These are phyloP conservation scores for Neoarius graeffei DNA, from an alignment of 2,113 vertebrate genomes.

Conservation along the genomic window DNA sequence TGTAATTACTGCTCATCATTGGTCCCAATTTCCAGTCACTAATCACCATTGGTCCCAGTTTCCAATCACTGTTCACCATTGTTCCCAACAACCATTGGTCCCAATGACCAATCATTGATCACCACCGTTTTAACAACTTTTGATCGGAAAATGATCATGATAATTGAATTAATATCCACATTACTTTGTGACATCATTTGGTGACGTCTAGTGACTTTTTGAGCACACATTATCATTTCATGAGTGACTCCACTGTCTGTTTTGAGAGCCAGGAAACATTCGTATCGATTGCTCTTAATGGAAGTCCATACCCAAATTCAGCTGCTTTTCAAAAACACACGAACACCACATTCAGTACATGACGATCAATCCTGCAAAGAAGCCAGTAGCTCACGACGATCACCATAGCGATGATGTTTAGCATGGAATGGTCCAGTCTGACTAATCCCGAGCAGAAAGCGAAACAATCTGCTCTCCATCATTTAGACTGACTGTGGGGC, in stretches of 20 bases:
- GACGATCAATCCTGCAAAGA: neutral
- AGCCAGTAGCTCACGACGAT: neutral
- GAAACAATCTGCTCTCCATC: slow-evolving; percentile 6
- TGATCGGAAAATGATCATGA: neutral
- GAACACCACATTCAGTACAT: neutral
- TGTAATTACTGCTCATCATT: neutral
- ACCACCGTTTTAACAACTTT: neutral
- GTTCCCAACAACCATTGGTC: neutral
- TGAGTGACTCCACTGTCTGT: neutral
- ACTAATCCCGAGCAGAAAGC: slow-evolving; percentile 48
- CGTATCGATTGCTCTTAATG: neutral
- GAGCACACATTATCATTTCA: neutral
- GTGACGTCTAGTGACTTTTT: neutral
- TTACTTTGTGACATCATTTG: neutral
- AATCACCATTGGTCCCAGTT: neutral
- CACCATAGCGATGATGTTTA: neutral
- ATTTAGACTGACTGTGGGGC: neutral
- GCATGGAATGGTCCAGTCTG: neutral
- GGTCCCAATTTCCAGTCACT: neutral
- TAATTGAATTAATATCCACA: no score
- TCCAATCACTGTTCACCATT: neutral
- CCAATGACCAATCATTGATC: neutral
- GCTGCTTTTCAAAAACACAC: neutral
- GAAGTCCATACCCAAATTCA: neutral
- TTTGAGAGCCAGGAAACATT: neutral